These are phyloP conservation scores for Lagodon rhomboides DNA, from an alignment of 2,797 vertebrate genomes.

Conservation along the genomic window DNA sequence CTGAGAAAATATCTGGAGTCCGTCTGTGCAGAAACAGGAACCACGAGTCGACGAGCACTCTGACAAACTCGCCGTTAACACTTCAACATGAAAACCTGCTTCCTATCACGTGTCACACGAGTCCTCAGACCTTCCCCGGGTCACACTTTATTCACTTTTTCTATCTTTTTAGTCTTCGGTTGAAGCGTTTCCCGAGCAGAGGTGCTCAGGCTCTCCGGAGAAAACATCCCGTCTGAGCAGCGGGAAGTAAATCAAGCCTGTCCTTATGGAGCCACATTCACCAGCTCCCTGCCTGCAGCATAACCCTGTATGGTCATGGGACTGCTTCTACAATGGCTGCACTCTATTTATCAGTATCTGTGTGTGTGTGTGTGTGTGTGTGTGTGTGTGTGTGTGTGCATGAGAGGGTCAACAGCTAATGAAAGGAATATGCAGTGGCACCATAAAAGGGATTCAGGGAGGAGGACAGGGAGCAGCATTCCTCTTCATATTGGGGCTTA, in stretches of 20 bases:
- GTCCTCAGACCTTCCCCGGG: not conserved
- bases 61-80: not conserved
- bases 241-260: slow-evolving; percentile 30
- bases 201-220: slow-evolving; percentile 22
- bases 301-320: slow-evolving; percentile 85
- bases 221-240: slow-evolving; percentile 32
- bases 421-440: slow-evolving; percentile 58
- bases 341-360: slow-evolving; percentile 59
- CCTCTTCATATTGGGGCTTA: slow-evolving; percentile 58
- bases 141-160: not conserved
- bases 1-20: slow-evolving; percentile 15
- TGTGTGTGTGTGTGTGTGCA: slow-evolving; percentile 36
- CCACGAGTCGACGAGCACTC: not conserved
- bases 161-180: not conserved
- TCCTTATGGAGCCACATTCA: slow-evolving; percentile 51
- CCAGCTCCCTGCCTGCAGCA: slow-evolving; percentile 51
- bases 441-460: slow-evolving; percentile 78
- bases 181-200: not conserved
- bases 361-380: slow-evolving; percentile 38
- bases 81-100: not conserved
- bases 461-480: slow-evolving; percentile 58
- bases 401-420: slow-evolving; percentile 24
- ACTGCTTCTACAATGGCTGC: slow-evolving; percentile 52
- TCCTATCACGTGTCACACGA: not conserved
- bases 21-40: not conserved